Conservation (phyloP, 2,797 vertebrate species). For the Agapornis canus region DNA sequence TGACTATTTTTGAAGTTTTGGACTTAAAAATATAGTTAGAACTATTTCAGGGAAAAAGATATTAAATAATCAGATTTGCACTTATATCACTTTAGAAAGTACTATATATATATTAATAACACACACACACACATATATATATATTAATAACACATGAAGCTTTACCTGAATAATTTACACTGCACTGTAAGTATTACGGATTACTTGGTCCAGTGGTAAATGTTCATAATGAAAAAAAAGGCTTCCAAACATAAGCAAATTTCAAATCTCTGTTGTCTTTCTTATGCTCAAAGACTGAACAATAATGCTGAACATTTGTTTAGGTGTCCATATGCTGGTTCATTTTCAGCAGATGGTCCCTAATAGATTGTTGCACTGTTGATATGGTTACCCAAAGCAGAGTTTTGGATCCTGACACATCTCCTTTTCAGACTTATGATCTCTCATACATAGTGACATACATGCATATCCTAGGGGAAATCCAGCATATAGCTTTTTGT, state of each 20-base stretch:
- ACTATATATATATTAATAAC: constrained; percentile 8
- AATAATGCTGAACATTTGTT: neutral
- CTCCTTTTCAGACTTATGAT: neutral
- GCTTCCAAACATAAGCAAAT: neutral
- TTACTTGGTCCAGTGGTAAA: neutral
- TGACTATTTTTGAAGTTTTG: neutral
- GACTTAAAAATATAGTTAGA: neutral
- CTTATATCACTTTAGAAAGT: neutral
- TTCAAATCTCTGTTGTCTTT: neutral
- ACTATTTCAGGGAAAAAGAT: neutral
- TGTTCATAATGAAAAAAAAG: neutral
- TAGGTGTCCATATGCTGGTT: constrained; percentile 49
- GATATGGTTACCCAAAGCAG: constrained; percentile 45
- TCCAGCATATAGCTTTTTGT: neutral
- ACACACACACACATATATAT: neutral
- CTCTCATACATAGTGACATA: neutral
- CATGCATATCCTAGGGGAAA: neutral
- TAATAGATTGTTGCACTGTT: constrained; percentile 33
- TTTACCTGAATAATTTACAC: constrained; percentile 19
- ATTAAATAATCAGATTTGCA: neutral
- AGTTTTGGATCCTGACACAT: neutral
- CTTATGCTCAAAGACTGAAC: neutral
- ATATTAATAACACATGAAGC: constrained; percentile 25
- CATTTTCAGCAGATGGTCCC: constrained; percentile 58
- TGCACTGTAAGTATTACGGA: neutral